Evolutionary conservation across 2,797 vertebrate genomes (phyloP), one percentile per base, ranked within the genome.

Genomic region (Australoheros facetus): DNA sequence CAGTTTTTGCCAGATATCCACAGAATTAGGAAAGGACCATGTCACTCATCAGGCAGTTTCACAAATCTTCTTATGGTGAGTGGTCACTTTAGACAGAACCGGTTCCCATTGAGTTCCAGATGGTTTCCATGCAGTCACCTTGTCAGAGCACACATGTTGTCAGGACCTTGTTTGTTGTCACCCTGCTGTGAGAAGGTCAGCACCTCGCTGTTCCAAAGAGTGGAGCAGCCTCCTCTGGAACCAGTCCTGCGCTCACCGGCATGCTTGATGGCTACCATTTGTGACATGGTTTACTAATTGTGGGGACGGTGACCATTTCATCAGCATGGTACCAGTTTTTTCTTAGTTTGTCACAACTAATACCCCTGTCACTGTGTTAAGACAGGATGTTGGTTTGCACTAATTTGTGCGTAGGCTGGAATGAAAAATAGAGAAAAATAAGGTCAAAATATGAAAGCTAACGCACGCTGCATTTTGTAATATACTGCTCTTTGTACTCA

Each of bases 151-250:
- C 90, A 91, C 84, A 85, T 87, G 89, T 85, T 84, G 82, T 71
- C 54, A 23, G 66, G 26, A 48, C 39, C 32, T 60, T 70, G 80
- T 58, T 75, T 84, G 79, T 58, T 10, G 5, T 71, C 48, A 59
- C 45, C 86, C 80, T 39, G 83, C 88, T 89, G 90, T 23, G 82
- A 87, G 84, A 93, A 92, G 87, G 89, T 92, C 85, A 89, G 71
- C 75, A 7, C 56, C 84, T 74, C 1, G 26, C 88, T 85, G 85
- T 37, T 88, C 5, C 69, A 78, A 19, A 58, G 32, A 80, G 59
- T 51, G 13, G 37, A 26, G 64, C 48, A 57, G 60, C 72, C 62
- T 81, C 64, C 70, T 76, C 78, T 74, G 70, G 76, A 90, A 86
- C 23, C 70, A 13, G 45, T 62, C 54, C 80, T 16, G 14, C 26